phyloP scores from a whole-genome alignment of 2,888 invertebrate species.

The Gari tellinella region DNA sequence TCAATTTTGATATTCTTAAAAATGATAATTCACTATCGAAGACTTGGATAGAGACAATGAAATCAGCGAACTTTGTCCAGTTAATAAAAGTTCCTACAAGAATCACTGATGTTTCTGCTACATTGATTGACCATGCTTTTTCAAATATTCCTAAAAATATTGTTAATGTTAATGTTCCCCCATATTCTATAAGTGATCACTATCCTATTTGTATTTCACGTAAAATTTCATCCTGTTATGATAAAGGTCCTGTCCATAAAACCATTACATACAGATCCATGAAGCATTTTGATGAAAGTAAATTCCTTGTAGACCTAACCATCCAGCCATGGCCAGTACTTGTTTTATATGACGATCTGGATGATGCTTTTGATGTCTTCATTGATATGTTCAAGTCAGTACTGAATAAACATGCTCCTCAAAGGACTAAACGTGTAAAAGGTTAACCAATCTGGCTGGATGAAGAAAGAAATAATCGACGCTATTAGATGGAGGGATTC shows the following conservation, averaged over 20 bases:
- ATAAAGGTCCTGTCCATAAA: constrained; percentile 1
- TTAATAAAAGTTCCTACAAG: constrained; percentile 1
- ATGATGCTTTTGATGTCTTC: constrained; percentile 10
- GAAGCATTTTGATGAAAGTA: neutral
- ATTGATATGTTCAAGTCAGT: constrained; percentile 3
- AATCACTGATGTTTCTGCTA: constrained; percentile 5
- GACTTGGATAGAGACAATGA: neutral
- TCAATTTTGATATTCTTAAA: constrained; percentile 3
- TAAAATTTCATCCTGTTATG: neutral
- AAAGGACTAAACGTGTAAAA: constrained; percentile 2
- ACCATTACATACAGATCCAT: constrained; percentile 3
- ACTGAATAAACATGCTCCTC: constrained; percentile 5
- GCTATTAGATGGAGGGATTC: neutral
- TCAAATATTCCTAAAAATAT: constrained; percentile 3
- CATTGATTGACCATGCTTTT: constrained; percentile 15
- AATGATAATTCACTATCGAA: neutral
- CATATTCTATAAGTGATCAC: constrained; percentile 5
- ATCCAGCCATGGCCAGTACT: constrained; percentile 8
- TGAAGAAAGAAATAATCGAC: neutral
- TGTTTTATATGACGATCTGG: constrained; percentile 7
- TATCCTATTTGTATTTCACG: constrained; percentile 5
- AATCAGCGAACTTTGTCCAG: neutral
- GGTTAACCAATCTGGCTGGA: constrained; percentile 1
- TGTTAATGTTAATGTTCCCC: neutral
- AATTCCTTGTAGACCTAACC: neutral